phyloP scores from a whole-genome alignment of 2,113 vertebrate species.

The Chloebia gouldiae region DNA sequence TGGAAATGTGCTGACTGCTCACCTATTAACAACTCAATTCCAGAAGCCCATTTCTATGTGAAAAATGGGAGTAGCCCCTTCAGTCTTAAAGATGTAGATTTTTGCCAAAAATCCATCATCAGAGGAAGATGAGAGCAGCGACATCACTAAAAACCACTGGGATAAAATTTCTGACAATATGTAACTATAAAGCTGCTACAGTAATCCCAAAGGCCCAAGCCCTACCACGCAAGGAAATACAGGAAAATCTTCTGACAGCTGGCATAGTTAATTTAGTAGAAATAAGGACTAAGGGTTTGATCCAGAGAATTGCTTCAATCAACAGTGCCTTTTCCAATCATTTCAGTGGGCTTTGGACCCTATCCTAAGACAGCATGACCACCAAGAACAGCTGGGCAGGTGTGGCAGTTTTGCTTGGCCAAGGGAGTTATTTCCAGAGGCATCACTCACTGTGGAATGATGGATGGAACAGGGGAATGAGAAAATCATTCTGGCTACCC shows the following conservation, averaged over 20 bases:
- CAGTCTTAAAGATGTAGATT: background rate
- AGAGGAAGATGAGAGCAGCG: background rate
- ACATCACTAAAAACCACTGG: background rate
- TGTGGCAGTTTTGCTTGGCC: conserved; percentile 38
- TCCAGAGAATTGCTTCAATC: background rate
- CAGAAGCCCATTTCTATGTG: background rate
- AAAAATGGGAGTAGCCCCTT: background rate
- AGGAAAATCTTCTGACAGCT: background rate
- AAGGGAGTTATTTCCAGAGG: background rate
- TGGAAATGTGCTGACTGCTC: background rate
- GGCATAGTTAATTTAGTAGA: background rate
- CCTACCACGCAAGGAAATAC: background rate
- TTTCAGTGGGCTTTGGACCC: conserved; percentile 15
- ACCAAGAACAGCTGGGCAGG: conserved; percentile 11
- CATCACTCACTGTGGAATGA: background rate
- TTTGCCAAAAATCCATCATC: background rate
- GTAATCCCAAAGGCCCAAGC: background rate
- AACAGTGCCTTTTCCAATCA: background rate
- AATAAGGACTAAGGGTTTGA: background rate
- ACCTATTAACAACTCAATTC: background rate
- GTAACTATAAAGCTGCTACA: background rate
- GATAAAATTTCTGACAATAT: background rate
- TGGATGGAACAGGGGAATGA: background rate
- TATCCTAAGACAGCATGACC: conserved; percentile 22
- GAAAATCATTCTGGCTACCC: background rate